A percentile compares a stretch with the other conserved stretches of the same genome.
Conservation (phyloP, 1,140 invertebrate genomes). For the Pachyrhynchus sulphureomaculatus region DNA sequence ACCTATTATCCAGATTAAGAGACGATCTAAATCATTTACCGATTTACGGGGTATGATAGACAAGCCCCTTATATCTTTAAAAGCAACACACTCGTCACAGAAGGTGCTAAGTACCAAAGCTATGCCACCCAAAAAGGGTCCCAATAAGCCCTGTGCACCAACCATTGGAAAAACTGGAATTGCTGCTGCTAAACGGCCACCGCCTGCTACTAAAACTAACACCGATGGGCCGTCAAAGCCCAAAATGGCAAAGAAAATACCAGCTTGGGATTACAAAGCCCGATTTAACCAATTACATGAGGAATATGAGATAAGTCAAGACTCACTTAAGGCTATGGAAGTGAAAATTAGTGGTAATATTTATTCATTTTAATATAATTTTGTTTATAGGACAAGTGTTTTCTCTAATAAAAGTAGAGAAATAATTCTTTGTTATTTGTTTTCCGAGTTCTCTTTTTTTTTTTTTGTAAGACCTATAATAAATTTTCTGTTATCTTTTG, state of each 20-base stretch:
- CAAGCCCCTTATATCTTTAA: neutral
- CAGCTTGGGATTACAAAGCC: slow-evolving; percentile 35
- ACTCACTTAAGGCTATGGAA: slow-evolving; percentile 12
- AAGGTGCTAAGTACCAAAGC: no score
- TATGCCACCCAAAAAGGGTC: no score
- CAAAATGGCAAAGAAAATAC: slow-evolving; percentile 30
- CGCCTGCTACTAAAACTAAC: neutral
- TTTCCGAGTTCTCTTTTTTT: neutral
- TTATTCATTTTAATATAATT: no score
- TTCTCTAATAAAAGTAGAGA: neutral
- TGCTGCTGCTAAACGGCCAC: neutral
- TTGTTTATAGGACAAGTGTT: no score
- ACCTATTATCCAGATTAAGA: neutral
- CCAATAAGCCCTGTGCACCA: no score
- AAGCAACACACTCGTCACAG: no score
- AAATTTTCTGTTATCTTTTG: no score
- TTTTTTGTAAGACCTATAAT: no score
- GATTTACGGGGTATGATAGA: slow-evolving; percentile 6
- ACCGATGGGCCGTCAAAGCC: slow-evolving; percentile 17
- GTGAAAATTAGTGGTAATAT: slow-evolving; percentile 15
- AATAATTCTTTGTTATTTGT: neutral
- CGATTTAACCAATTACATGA: slow-evolving; percentile 28
- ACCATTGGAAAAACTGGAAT: neutral
- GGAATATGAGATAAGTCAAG: slow-evolving; percentile 10
- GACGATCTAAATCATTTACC: slow-evolving; percentile 22